Conservation (phyloP, 1,140 invertebrate genomes). For the Dendroctonus valens region DNA sequence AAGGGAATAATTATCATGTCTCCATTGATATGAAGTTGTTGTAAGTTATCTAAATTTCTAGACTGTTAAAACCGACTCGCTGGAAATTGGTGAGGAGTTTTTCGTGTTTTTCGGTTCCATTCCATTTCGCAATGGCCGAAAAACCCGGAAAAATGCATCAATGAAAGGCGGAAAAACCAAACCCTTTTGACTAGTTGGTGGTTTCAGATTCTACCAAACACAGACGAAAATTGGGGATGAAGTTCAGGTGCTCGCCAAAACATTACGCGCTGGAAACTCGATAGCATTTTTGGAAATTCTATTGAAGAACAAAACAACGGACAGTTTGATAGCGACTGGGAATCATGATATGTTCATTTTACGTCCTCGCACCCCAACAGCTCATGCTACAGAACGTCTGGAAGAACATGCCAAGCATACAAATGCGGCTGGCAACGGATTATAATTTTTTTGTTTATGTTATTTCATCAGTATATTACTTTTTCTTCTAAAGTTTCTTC, state of each 20-base stretch:
- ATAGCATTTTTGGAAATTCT: constrained; percentile 78
- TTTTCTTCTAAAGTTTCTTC: too few relatives aligned
- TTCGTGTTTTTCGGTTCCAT: too few relatives aligned
- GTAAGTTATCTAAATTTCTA: constrained; percentile 53
- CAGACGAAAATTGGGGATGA: constrained; percentile 69
- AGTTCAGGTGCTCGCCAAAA: constrained; percentile 76
- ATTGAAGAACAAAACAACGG: constrained; percentile 67
- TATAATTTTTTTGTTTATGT: too few relatives aligned
- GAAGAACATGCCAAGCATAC: not conserved
- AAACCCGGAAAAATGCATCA: too few relatives aligned
- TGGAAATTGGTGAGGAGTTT: too few relatives aligned
- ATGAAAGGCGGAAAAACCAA: too few relatives aligned
- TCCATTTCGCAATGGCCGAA: too few relatives aligned
- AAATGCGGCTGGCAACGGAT: too few relatives aligned
- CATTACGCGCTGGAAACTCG: constrained; percentile 69
- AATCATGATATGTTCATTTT: constrained; percentile 73
- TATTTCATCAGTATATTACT: too few relatives aligned
- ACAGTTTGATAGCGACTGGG: constrained; percentile 69
- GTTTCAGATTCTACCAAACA: constrained; percentile 64
- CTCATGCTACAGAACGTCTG: not conserved
- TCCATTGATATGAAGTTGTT: constrained; percentile 73
- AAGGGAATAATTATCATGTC: constrained; percentile 59
- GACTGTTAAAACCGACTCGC: too few relatives aligned
- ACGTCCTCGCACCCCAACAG: not conserved
- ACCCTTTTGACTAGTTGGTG: too few relatives aligned